Conservation (phyloP, 1,140 invertebrate species). For the Vollenhovia emeryi region DNA sequence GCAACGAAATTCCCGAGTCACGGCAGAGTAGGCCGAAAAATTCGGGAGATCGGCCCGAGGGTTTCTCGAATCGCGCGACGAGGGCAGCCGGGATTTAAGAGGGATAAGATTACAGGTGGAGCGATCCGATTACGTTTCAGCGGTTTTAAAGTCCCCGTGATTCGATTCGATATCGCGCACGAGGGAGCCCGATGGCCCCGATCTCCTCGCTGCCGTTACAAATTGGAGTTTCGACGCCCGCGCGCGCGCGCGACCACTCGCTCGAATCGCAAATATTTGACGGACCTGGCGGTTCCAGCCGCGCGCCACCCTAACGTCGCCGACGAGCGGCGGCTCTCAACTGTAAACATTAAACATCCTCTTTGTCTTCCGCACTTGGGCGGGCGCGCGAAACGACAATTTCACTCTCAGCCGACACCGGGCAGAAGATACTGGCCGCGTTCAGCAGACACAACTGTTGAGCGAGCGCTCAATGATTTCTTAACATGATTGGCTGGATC, state of each 20-base stretch:
- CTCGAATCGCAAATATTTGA: constrained; percentile 54
- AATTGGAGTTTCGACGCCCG: neutral
- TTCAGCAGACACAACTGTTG: too few relatives aligned
- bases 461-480: too few relatives aligned
- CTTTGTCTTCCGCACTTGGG: neutral
- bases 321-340: constrained; percentile 1
- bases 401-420: neutral
- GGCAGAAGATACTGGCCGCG: too few relatives aligned
- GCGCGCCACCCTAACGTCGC: neutral
- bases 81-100: neutral
- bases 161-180: neutral
- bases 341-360: neutral
- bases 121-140: neutral
- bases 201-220: too few relatives aligned
- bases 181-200: neutral
- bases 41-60: neutral
- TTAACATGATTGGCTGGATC: too few relatives aligned
- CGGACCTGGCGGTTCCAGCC: constrained; percentile 5
- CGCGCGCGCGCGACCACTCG: constrained; percentile 5
- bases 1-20: constrained; percentile 28
- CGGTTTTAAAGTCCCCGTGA: neutral
- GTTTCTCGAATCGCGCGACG: neutral
- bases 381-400: neutral
- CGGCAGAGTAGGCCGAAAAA: neutral
- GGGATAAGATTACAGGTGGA: neutral